A percentile compares a stretch with the other conserved stretches of the same genome.
These are phyloP conservation scores for Saiga tatarica DNA, from an alignment of 2,113 vertebrate species.

Conservation along the genomic window DNA sequence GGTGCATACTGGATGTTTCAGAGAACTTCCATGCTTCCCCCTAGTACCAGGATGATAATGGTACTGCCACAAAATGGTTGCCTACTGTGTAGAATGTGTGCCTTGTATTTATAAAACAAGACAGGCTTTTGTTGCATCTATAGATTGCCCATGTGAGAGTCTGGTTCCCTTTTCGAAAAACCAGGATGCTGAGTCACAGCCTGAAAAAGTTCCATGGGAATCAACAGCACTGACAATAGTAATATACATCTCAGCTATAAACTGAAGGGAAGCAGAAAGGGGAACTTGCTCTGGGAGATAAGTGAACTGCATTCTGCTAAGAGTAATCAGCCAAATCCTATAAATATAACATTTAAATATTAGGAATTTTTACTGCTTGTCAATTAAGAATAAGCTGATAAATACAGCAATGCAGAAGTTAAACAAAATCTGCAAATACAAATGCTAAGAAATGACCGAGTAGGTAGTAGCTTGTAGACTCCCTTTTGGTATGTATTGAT, in stretches of 20 bases:
- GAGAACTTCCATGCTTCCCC: neutral
- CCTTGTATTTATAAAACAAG: neutral
- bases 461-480: neutral
- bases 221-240: fast-evolving
- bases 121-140: neutral
- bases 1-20: neutral
- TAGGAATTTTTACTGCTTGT: neutral
- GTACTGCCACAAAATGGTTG: neutral
- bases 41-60: neutral
- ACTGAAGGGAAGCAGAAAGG: neutral
- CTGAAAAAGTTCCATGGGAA: neutral
- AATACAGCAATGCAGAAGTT: neutral
- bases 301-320: neutral
- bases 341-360: neutral
- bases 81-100: neutral
- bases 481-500: neutral
- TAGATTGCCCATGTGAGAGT: neutral
- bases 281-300: neutral
- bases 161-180: neutral
- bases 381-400: neutral
- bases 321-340: neutral
- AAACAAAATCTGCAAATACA: neutral
- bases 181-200: neutral
- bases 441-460: neutral
- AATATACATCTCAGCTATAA: neutral